phyloP scores from a whole-genome alignment of 2,113 vertebrate genomes.

The Tupaia tana region DNA sequence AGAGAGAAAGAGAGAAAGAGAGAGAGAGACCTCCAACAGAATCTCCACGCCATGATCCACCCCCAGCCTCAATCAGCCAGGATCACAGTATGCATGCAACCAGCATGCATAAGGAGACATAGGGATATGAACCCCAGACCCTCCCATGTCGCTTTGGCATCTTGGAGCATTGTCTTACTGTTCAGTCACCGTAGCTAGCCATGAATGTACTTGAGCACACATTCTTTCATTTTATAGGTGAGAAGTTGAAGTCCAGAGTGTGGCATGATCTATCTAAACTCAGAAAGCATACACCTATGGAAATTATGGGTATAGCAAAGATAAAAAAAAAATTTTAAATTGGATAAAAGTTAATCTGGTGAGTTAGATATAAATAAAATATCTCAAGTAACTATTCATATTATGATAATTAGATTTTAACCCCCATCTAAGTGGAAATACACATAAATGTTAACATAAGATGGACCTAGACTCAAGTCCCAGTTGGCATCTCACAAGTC shows the following conservation, averaged over 20 bases:
- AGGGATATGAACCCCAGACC: too few relatives aligned
- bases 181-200: too few relatives aligned
- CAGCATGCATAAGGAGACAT: too few relatives aligned
- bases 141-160: too few relatives aligned
- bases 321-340: background rate
- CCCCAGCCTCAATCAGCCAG: too few relatives aligned
- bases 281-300: background rate
- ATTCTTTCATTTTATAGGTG: background rate
- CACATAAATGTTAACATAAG: background rate
- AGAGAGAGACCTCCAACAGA: too few relatives aligned
- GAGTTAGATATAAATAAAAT: background rate
- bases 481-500: background rate
- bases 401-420: background rate
- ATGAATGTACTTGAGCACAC: background rate
- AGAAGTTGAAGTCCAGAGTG: background rate
- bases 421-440: background rate
- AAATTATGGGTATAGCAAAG: background rate
- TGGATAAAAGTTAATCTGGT: background rate
- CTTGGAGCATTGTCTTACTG: too few relatives aligned
- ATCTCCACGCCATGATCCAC: too few relatives aligned
- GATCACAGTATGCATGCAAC: too few relatives aligned
- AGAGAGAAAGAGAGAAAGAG: too few relatives aligned
- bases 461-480: background rate
- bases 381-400: background rate
- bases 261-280: background rate